A percentile compares a stretch with the other conserved stretches of the same genome.
These are phyloP conservation scores for Musca vetustissima DNA, from an alignment of 1,140 invertebrate genomes.

Conservation along the genomic window DNA sequence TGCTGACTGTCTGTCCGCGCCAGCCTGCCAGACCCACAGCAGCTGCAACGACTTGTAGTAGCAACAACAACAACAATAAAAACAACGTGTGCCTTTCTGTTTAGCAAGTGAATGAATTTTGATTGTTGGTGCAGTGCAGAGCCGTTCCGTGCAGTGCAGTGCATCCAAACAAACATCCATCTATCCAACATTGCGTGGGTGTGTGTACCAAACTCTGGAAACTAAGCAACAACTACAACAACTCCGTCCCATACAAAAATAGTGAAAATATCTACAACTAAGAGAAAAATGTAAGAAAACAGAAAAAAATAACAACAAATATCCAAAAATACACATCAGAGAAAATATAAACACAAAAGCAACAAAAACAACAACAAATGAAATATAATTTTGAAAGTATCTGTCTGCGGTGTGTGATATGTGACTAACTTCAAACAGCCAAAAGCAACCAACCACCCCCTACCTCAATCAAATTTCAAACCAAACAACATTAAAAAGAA, in stretches of 20 bases:
- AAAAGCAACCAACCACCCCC: too few species aligned
- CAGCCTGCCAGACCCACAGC: too few species aligned
- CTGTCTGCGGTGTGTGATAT: not conserved
- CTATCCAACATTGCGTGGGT: conserved; percentile 4
- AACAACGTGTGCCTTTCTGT: not conserved
- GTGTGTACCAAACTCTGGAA: conserved; percentile 10
- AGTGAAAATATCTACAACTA: conserved; percentile 14
- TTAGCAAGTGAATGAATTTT: conserved; percentile 14
- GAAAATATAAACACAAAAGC: not conserved
- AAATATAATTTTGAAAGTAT: conserved; percentile 2
- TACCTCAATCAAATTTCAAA: too few species aligned
- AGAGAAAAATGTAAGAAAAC: not conserved
- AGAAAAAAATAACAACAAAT: too few species aligned
- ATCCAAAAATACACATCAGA: not conserved
- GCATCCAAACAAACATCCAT: not conserved
- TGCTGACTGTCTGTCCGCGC: too few species aligned
- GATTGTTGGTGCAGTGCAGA: too few species aligned
- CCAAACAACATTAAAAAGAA: too few species aligned
- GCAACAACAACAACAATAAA: not conserved
- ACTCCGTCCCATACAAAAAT: not conserved
- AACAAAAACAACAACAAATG: not conserved
- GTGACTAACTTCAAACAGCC: too few species aligned
- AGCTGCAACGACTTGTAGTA: not conserved
- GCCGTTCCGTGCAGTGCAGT: not conserved
- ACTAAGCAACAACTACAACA: conserved; percentile 7